Evolutionary conservation across 1,140 invertebrate genomes (phyloP).

Genomic region (Sitodiplosis mosellana): DNA sequence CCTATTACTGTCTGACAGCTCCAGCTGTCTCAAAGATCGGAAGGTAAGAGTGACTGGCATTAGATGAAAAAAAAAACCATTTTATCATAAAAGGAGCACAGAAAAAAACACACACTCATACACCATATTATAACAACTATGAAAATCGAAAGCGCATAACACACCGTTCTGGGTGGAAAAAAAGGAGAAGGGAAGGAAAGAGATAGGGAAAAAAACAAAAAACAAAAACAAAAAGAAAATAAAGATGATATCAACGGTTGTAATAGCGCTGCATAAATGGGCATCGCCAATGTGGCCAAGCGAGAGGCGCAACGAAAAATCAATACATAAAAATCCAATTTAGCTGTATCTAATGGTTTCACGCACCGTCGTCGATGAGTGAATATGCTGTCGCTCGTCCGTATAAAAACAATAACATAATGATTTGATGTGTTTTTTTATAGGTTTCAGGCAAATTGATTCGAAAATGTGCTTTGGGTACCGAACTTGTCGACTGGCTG

Average conservation of each 20-base stretch:
- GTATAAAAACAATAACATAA: no score
- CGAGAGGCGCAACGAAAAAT: not conserved
- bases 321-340: not conserved
- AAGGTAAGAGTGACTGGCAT: slow-evolving; percentile 15
- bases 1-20: slow-evolving; percentile 38
- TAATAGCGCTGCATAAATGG: no score
- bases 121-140: no score
- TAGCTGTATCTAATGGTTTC: not conserved
- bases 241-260: not conserved
- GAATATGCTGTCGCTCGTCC: no score
- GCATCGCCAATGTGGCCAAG: not conserved
- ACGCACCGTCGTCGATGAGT: not conserved
- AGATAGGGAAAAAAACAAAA: no score
- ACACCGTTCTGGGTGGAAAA: no score
- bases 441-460: slow-evolving; percentile 36
- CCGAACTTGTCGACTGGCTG: slow-evolving; percentile 66
- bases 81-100: no score
- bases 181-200: no score
- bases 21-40: slow-evolving; percentile 40
- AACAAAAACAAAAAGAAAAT: no score
- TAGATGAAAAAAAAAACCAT: no score
- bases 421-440: not conserved
- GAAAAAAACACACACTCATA: no score
- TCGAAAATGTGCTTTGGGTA: slow-evolving; percentile 36
- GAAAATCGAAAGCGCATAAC: no score